A percentile compares a stretch with the other conserved stretches of the same genome.
Conservation (phyloP, 2,797 vertebrate species). For the Luscinia luscinia region DNA sequence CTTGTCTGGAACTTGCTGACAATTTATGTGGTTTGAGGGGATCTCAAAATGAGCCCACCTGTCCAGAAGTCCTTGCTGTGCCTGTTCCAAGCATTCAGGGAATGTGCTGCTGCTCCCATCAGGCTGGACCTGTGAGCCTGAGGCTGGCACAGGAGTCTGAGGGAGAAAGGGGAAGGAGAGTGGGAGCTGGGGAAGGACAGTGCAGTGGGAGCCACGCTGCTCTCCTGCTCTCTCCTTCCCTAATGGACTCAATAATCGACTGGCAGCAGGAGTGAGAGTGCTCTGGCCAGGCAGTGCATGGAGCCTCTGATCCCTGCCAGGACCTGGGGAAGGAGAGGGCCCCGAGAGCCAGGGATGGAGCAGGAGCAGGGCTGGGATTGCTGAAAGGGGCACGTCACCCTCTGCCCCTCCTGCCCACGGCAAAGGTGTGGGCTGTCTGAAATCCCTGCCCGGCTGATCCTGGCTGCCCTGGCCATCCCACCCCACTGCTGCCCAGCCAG, state of each 20-base stretch:
- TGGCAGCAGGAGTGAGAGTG: not conserved
- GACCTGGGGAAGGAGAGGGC: not conserved
- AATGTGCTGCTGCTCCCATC: not conserved
- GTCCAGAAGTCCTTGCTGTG: not conserved
- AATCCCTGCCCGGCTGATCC: not conserved
- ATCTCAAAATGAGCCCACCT: conserved; percentile 1
- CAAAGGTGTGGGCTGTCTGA: not conserved
- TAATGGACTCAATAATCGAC: not conserved
- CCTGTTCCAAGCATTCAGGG: not conserved
- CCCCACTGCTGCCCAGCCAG: not conserved
- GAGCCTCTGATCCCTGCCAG: not conserved
- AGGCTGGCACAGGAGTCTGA: not conserved
- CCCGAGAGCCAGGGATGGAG: not conserved
- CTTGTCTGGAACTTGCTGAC: not conserved
- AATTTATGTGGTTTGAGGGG: not conserved
- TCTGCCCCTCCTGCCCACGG: not conserved
- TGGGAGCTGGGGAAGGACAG: not conserved
- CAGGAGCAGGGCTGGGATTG: not conserved
- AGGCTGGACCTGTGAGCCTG: not conserved
- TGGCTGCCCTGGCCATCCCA: not conserved
- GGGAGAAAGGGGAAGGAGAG: not conserved
- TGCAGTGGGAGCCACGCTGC: not conserved
- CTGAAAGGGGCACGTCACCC: not conserved
- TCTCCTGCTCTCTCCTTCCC: not conserved
- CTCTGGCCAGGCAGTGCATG: not conserved